Percentiles rank a stretch among this genome's conserved stretches.
These are phyloP conservation scores for Parapristionchus giblindavisi DNA, from an alignment of 2,888 invertebrate genomes.

Conservation along the genomic window DNA sequence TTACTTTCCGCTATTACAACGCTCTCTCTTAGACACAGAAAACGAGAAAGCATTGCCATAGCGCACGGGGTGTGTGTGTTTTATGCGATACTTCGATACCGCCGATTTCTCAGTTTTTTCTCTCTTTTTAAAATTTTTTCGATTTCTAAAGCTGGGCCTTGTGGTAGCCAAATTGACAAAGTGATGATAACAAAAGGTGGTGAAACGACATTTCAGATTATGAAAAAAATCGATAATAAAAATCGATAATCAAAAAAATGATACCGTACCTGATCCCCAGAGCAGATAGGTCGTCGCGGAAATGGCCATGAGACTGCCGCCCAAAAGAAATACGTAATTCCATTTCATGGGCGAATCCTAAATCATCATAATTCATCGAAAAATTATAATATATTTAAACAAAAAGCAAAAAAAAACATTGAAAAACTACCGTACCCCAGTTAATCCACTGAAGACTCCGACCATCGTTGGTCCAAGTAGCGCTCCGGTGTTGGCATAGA, in stretches of 20 bases:
- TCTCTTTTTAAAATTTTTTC: too few relatives aligned
- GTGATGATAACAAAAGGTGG: too few relatives aligned
- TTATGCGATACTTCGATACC: too few relatives aligned
- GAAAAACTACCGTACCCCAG: neutral
- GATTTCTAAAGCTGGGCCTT: too few relatives aligned
- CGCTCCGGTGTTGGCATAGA: conserved; percentile 2
- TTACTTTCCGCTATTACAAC: too few relatives aligned
- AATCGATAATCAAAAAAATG: neutral
- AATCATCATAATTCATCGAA: neutral
- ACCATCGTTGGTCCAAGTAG: conserved; percentile 5
- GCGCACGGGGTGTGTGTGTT: too few relatives aligned
- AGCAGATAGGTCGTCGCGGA: conserved; percentile 16
- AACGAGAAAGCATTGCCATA: too few relatives aligned
- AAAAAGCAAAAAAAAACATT: neutral
- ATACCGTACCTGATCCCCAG: conserved; percentile 13
- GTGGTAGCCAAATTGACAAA: too few relatives aligned
- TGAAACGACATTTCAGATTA: too few relatives aligned
- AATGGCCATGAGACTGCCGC: neutral
- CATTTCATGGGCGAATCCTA: conserved; percentile 2
- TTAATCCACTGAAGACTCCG: neutral
- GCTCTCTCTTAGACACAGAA: too few relatives aligned
- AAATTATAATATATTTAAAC: neutral
- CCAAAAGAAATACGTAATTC: neutral
- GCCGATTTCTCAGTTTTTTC: too few relatives aligned
- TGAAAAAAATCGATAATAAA: neutral